Evolutionary conservation across 2,113 vertebrate genomes (phyloP).

Genomic region (Tympanuchus pallidicinctus): DNA sequence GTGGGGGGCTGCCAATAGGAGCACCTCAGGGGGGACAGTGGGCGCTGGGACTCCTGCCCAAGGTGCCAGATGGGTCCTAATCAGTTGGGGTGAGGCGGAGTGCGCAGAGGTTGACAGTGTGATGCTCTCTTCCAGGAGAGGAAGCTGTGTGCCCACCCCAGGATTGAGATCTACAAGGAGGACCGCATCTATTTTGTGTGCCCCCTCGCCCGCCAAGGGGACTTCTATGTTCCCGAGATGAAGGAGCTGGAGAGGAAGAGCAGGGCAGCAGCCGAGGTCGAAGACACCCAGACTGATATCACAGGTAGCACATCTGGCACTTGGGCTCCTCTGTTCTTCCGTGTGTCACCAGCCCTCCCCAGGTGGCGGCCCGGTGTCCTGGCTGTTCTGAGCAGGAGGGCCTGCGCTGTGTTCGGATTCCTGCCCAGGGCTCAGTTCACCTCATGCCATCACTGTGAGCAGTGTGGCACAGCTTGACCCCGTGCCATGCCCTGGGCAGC

Average conservation of each 20-base stretch:
- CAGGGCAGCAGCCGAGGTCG: constrained; percentile 79
- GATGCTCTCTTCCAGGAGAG: constrained; percentile 82
- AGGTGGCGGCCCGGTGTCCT: background rate
- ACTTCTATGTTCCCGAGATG: constrained; percentile 95
- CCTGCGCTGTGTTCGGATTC: rapidly evolving
- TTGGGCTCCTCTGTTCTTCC: rapidly evolving
- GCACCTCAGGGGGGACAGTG: background rate
- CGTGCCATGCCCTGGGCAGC: rapidly evolving
- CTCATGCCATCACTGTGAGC: background rate
- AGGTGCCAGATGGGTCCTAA: background rate
- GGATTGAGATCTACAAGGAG: constrained; percentile 88
- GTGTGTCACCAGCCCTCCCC: rapidly evolving
- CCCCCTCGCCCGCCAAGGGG: constrained; percentile 90
- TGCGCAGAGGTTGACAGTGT: background rate
- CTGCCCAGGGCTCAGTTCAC: background rate
- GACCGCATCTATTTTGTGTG: constrained; percentile 91
- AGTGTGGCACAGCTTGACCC: too few relatives aligned
- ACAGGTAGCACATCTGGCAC: constrained; percentile 75
- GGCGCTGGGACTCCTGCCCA: background rate
- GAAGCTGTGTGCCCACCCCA: constrained; percentile 90
- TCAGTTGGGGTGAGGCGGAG: background rate
- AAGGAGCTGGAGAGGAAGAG: constrained; percentile 83
- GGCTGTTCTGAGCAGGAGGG: background rate
- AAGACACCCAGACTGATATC: constrained; percentile 83
- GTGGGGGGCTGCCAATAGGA: background rate